Evolutionary conservation across 2,797 vertebrate genomes (phyloP), one percentile per base, ranked within the genome.

Genomic region (Neopelma chrysocephalum): DNA sequence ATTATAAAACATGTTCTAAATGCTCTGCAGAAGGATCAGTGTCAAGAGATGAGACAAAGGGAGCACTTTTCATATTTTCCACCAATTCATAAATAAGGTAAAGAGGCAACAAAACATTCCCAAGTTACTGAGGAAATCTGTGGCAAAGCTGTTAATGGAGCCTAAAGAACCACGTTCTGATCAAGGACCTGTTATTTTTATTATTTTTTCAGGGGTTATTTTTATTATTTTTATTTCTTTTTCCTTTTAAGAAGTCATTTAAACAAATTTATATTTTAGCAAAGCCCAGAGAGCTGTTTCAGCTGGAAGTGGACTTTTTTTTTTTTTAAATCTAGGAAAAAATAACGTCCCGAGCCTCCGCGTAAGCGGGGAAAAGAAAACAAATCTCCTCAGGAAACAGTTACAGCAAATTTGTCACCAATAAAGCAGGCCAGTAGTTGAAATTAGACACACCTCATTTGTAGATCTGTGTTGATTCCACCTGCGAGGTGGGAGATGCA

Each of bases 211-310:
- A 36, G 19, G 14, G 16, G 2, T 6, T 68, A 3, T 32, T 94
- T 86, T 48, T 78, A 10, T 58, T 85, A 5, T 34, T 70, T 34
- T 70, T 72, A 18, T 36, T 75, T 53, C 65, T 22, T 66, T 48
- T 48, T 73, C 21, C 21, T 45, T 79, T 48, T 69, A 20, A n/a
- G 25, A 72, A 84, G 36, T 51, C 2, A 22, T 61, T 96, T 79
- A 72, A 90, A 84, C 12, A 51, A 80, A 82, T 65, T 43, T 9
- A 2, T 78, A 27, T 81, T 70, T 83, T 75, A 88, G 38, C 22
- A 75, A 81, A 62, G 18, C 23, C 27, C 75, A n/a, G 64, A n/a
- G 64, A 93, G 82, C 78, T 93, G 53, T 91, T 95, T 89, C 89
- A 94, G 66, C 76, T 93, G 65, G 61, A 93, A 92, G 42, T 36